Evolutionary conservation across 2,888 invertebrate genomes (phyloP).

Genomic region (Heliconius ismenius): DNA sequence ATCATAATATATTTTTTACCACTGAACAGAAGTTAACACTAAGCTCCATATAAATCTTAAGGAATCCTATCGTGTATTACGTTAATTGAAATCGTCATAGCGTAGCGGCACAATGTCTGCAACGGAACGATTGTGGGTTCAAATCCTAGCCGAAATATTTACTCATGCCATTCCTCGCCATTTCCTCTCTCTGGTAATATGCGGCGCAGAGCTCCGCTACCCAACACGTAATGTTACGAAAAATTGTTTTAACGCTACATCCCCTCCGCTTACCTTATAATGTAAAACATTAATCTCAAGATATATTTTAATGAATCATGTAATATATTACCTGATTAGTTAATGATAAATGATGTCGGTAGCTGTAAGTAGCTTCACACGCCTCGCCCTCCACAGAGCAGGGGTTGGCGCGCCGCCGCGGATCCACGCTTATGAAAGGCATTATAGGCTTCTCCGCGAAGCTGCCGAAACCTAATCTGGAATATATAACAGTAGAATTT

Average conservation of each 20-base stretch:
- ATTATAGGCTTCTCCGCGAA: slow-evolving; percentile 90
- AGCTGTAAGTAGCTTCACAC: slow-evolving; percentile 92
- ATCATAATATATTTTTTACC: not conserved
- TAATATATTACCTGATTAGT: slow-evolving; percentile 81
- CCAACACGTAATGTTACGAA: no score
- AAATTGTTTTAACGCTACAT: no score
- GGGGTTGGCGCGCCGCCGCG: slow-evolving; percentile 81
- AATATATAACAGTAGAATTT: slow-evolving; percentile 35
- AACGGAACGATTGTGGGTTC: no score
- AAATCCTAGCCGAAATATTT: no score
- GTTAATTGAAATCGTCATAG: slow-evolving; percentile 51
- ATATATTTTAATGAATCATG: slow-evolving; percentile 9
- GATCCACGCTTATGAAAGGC: slow-evolving; percentile 85
- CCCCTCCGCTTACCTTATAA: no score
- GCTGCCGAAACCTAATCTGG: slow-evolving; percentile 87
- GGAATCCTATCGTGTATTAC: slow-evolving; percentile 57
- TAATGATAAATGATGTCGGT: slow-evolving; percentile 88
- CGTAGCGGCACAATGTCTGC: no score
- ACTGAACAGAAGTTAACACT: not conserved
- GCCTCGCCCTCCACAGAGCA: slow-evolving; percentile 80
- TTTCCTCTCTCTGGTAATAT: no score
- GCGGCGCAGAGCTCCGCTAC: no score
- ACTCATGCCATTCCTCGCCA: no score
- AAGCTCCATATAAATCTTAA: slow-evolving; percentile 3
- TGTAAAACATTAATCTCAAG: not conserved